Base-by-base conservation (phyloP, 1,140 invertebrate genomes). In the Drosophila serrata region DNA sequence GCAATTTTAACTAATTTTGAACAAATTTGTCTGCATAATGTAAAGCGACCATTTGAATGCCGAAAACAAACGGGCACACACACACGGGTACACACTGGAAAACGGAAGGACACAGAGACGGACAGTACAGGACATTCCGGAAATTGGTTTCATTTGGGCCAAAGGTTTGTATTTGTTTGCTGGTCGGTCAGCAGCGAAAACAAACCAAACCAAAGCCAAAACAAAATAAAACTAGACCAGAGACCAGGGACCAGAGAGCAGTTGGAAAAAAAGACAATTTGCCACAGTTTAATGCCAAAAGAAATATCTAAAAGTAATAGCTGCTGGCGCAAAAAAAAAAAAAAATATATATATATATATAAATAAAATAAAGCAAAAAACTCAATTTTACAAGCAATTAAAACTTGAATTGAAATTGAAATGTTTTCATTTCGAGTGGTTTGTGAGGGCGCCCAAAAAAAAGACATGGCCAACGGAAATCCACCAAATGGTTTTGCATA, bases 351-450 rank as follows among this genome's bases (percentile, higher is more conserved):
- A 24, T 24, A 24, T 4, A 24, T 3, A 24, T 24, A 24, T 4
- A 37, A 58, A 40, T 39, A 29, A 55, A 51, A 65, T 55, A 35
- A 11, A 15, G 46, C 9, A 45, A 56, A 45, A 82, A 76, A 81
- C 57, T 37, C 73, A 85, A 81, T 85, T 85, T 85, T 74, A 85
- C 77, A 85, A 85, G 81, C 81, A 85, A 85, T 85, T 85, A 85
- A 85, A 85, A 85, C 81, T 85, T 85, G 74, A 85, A 85, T 85
- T 69, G 68, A 85, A 85, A 75, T 68, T 64, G 74, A 84, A 79
- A 77, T 84, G 82, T 85, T 76, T 75, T 37, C 58, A 45, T 64
- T 62, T 56, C 56, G 37, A 45, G 49, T 33, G 69, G 45, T 42
- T 55, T 35, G 31, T 9, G 29, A 19, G 29, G 22, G 6, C 0